Percentiles rank a stretch among this genome's conserved stretches.
Conservation (phyloP, 2,888 invertebrate species). For the Pseudococcus jackbeardsleyi region DNA sequence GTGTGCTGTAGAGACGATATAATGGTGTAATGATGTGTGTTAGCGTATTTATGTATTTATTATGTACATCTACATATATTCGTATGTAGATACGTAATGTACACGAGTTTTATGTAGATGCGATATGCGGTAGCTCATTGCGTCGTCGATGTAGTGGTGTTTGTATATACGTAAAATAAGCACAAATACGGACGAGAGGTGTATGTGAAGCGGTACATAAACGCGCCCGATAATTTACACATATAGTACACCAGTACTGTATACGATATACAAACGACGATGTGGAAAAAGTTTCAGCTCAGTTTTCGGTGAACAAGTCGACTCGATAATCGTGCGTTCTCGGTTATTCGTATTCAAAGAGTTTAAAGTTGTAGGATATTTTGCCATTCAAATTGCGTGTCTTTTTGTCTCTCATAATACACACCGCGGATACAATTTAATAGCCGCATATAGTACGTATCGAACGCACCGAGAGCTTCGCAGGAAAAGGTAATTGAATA, state of each 20-base stretch:
- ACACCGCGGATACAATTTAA: neutral
- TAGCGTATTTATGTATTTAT: neutral
- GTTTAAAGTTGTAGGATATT: neutral
- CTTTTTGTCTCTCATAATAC: neutral
- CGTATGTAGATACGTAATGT: neutral
- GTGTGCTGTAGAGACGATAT: neutral
- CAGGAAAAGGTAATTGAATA: slow-evolving; percentile 15
- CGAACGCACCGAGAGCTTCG: neutral
- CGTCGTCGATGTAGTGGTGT: neutral
- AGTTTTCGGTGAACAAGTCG: neutral
- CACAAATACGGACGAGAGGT: neutral
- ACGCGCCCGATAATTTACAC: neutral
- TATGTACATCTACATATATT: neutral
- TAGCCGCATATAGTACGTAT: neutral
- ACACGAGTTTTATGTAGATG: neutral
- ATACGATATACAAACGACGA: neutral
- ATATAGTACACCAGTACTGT: neutral
- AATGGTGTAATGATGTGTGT: neutral
- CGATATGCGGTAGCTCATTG: neutral
- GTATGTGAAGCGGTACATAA: neutral
- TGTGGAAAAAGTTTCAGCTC: neutral
- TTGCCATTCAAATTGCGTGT: neutral
- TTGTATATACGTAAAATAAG: neutral
- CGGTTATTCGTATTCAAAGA: neutral
- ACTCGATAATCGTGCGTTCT: neutral